Base-by-base conservation (phyloP, 2,888 invertebrate genomes). In the Brenthis daphne region DNA sequence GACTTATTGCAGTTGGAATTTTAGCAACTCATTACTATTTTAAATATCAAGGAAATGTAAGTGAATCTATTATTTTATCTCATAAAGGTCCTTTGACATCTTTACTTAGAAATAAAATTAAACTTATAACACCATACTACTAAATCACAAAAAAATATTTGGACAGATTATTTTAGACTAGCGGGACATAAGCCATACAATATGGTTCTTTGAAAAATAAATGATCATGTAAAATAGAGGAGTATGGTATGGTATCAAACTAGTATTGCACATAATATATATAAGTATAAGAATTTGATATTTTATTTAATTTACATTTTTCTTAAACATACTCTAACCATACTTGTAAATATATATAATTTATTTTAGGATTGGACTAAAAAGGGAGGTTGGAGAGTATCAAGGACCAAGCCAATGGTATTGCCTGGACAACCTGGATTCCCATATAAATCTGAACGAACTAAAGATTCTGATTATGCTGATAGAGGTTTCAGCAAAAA, bases 1-100 rank as follows among this genome's bases (percentile, higher is more conserved):
- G 94, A 0, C 77, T 97, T 47, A 78, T 87, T 0, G 74, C 94
- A 63, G 72, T 92, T 51, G 89, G 88, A 13, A 76, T 94, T n/a
- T 94, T 96, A 74, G 83, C 84, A 33, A 77, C 81, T 0, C 94
- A 94, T 68, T 98, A 98, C 82, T 97, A 97, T 80, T 95, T 96
- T 74, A 97, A 97, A 90, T 98, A 98, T 84, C 95, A 96, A 85
- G 89, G 88, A 75, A 95, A 96, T 87, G 96, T 96, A 89, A 94
- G 95, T 94, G 71, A 5, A 48, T 29, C 16, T 24, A 24, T 6
- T 24, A 20, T 54, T 54, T 13, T 24, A 48, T 24, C 14, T n/a
- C 6, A 24, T 24, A n/a, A 6, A 24, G 12, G 13, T 54, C 20
- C 13, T 29, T 24, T 11, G 4, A 12, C 12, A 14, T 54, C 20